Evolutionary conservation across 2,797 vertebrate species (phyloP).

Genomic region (Setipinna tenuifilis): DNA sequence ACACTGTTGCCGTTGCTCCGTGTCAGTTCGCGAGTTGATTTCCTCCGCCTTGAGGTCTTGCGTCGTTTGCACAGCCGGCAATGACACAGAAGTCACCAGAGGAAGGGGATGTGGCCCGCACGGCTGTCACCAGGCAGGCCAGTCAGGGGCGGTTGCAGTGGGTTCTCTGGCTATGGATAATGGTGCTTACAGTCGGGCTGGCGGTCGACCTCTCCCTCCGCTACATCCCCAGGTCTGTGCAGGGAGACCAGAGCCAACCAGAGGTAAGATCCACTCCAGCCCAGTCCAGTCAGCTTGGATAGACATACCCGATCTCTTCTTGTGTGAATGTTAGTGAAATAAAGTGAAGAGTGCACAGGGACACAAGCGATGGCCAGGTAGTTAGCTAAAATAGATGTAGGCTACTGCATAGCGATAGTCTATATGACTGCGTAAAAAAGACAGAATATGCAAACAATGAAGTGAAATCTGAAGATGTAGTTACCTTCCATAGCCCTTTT

Average conservation of each 20-base stretch:
- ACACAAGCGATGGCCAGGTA: too few relatives aligned
- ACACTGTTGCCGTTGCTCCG: too few relatives aligned
- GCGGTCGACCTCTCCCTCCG: conserved; percentile 57
- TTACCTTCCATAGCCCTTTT: too few relatives aligned
- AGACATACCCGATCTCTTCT: background rate
- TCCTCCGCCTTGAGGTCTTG: background rate
- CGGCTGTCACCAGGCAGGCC: background rate
- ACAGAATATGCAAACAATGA: too few relatives aligned
- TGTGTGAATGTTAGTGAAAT: background rate
- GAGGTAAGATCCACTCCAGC: conserved; percentile 70
- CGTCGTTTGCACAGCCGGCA: background rate
- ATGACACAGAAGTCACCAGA: background rate
- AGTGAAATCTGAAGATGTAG: too few relatives aligned
- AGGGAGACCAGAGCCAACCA: background rate
- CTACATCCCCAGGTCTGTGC: conserved; percentile 52
- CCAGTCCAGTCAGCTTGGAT: background rate
- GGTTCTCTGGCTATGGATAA: conserved; percentile 68
- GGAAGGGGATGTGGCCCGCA: background rate
- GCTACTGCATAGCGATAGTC: too few relatives aligned
- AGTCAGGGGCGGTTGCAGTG: conserved; percentile 52
- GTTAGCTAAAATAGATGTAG: too few relatives aligned
- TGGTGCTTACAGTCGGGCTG: conserved; percentile 65
- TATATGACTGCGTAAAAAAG: too few relatives aligned
- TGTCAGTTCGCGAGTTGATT: background rate
- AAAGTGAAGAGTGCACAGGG: background rate